These are phyloP conservation scores for Paralvinella palmiformis DNA, from an alignment of 1,140 invertebrate species.

Conservation along the genomic window DNA sequence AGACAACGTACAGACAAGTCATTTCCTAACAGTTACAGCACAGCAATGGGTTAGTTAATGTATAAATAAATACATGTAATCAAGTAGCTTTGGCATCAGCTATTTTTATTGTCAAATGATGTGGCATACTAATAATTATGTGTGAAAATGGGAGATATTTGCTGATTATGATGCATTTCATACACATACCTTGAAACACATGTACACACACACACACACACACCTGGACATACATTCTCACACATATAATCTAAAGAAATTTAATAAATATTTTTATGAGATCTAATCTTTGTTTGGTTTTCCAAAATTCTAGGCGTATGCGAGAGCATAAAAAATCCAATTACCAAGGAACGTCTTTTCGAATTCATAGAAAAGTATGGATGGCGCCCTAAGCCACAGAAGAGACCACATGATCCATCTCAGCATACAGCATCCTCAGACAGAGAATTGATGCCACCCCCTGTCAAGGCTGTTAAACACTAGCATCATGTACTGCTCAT, in stretches of 20 bases:
- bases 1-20: slow-evolving; percentile 94
- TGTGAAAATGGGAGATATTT: not conserved
- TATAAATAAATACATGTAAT: not conserved
- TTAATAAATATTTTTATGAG: not conserved
- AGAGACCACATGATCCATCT: not conserved
- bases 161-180: not conserved
- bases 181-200: not conserved
- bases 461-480: no score
- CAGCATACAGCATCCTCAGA: not conserved
- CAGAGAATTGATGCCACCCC: slow-evolving; percentile 6
- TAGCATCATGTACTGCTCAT: no score
- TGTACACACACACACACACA: not conserved
- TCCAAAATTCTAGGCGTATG: slow-evolving; percentile 48
- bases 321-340: slow-evolving; percentile 63
- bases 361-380: slow-evolving; percentile 63
- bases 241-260: not conserved
- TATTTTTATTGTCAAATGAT: not conserved
- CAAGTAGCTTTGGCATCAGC: not conserved
- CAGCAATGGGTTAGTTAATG: slow-evolving; percentile 63
- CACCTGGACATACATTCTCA: not conserved
- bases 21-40: slow-evolving; percentile 82
- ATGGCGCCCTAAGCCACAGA: slow-evolving; percentile 27
- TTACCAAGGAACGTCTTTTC: slow-evolving; percentile 73
- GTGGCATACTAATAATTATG: not conserved
- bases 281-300: slow-evolving; percentile 10